A percentile compares a stretch with the other conserved stretches of the same genome.
phyloP scores from a whole-genome alignment of 2,888 invertebrate species.

The Drosophila testacea region DNA sequence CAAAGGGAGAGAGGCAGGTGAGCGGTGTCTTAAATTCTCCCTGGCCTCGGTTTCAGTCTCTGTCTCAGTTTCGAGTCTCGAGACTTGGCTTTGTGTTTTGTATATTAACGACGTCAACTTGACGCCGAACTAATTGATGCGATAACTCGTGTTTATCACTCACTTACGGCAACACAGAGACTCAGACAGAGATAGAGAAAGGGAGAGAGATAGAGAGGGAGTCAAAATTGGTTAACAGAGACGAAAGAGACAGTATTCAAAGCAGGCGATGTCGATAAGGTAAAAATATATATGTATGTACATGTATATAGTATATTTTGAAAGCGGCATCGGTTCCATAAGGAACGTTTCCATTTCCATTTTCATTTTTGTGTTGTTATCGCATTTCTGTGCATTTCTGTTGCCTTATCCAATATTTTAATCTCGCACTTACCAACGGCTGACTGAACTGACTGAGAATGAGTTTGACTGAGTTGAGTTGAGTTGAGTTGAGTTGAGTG shows the following conservation, averaged over 20 bases:
- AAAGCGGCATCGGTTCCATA: constrained; percentile 44
- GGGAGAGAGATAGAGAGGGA: background rate
- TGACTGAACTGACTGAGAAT: constrained; percentile 38
- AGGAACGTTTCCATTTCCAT: constrained; percentile 66
- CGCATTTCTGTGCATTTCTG: constrained; percentile 65
- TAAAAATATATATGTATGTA: constrained; percentile 30
- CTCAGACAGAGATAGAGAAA: constrained; percentile 16
- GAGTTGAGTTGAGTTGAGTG: background rate
- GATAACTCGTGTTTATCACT: constrained; percentile 80
- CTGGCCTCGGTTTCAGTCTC: constrained; percentile 10
- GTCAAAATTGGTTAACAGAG: constrained; percentile 17
- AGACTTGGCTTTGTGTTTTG: constrained; percentile 32
- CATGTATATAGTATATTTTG: constrained; percentile 48
- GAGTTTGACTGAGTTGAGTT: constrained; percentile 16
- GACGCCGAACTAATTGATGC: constrained; percentile 80
- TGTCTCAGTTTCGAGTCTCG: constrained; percentile 3
- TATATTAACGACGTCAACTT: constrained; percentile 78
- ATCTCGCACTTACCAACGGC: constrained; percentile 75
- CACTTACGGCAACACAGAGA: constrained; percentile 63
- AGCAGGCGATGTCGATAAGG: constrained; percentile 65
- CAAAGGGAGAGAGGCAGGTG: background rate
- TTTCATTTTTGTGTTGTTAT: constrained; percentile 61
- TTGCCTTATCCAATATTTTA: constrained; percentile 74
- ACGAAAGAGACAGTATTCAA: constrained; percentile 42
- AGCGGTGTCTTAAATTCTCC: background rate